Evolutionary conservation across 2,113 vertebrate species (phyloP).

Genomic region (Lasiurus borealis): DNA sequence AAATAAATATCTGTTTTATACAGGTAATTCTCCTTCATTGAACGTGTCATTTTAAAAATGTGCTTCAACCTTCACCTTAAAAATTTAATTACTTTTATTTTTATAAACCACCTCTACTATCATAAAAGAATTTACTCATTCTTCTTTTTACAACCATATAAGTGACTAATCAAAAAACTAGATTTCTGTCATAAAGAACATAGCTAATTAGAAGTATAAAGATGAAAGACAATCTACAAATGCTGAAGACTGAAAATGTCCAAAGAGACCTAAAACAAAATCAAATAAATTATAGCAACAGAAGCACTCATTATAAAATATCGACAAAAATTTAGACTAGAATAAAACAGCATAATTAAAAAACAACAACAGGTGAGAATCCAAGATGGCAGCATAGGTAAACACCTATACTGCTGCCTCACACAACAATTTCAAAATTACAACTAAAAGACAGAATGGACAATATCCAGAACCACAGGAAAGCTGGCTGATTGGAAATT

Average conservation of each 20-base stretch:
- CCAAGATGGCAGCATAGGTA: too few relatives aligned
- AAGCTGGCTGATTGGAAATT: too few relatives aligned
- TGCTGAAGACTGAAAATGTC: background rate
- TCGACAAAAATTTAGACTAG: background rate
- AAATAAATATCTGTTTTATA: background rate
- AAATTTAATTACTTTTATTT: slow-evolving; percentile 14
- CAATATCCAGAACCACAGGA: too few relatives aligned
- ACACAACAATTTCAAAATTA: too few relatives aligned
- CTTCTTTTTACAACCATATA: slow-evolving; percentile 26
- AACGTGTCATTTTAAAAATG: slow-evolving; percentile 37
- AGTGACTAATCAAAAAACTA: slow-evolving; percentile 18
- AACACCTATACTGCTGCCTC: too few relatives aligned
- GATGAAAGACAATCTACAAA: slow-evolving; percentile 45
- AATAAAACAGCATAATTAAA: background rate
- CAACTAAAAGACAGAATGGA: too few relatives aligned
- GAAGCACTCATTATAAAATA: slow-evolving; percentile 42
- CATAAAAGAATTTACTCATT: slow-evolving; percentile 38
- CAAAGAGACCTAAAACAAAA: slow-evolving; percentile 40
- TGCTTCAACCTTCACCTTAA: background rate
- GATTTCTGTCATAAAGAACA: background rate
- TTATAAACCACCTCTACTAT: slow-evolving; percentile 44
- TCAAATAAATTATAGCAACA: slow-evolving; percentile 15
- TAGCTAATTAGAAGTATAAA: slow-evolving; percentile 35
- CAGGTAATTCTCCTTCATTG: slow-evolving; percentile 20
- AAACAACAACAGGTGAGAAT: too few relatives aligned